phyloP scores from a whole-genome alignment of 2,888 invertebrate species.

The Parochlus steinenii region DNA sequence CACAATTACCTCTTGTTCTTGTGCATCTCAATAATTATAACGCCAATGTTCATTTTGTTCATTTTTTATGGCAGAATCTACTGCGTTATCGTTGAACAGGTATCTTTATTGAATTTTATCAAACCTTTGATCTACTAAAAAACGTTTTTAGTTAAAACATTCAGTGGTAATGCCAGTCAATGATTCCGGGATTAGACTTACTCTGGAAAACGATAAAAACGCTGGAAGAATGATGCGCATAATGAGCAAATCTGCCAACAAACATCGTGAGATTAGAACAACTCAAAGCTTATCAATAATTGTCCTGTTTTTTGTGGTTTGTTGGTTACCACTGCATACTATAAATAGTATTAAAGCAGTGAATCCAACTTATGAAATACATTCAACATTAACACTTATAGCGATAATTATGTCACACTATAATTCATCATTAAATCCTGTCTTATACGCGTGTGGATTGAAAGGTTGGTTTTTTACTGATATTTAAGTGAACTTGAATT shows the following conservation, averaged over 20 bases:
- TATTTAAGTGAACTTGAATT: too few species aligned
- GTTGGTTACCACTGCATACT: slow-evolving; percentile 7
- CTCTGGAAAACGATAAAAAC: too few species aligned
- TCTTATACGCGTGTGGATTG: slow-evolving; percentile 5
- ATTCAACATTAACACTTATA: background rate
- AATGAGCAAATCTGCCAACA: too few species aligned
- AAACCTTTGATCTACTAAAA: background rate
- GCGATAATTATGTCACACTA: slow-evolving; percentile 2
- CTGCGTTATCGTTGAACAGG: background rate
- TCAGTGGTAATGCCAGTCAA: too few species aligned
- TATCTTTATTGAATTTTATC: background rate
- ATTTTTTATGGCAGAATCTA: slow-evolving; percentile 1
- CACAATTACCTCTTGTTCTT: background rate
- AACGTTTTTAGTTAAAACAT: background rate
- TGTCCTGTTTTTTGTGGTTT: slow-evolving; percentile 3
- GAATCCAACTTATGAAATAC: background rate
- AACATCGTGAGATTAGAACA: slow-evolving; percentile 4
- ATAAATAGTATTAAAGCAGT: background rate
- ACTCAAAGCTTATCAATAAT: slow-evolving; percentile 5
- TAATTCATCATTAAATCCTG: slow-evolving; percentile 3
- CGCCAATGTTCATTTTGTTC: background rate
- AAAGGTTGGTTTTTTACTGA: too few species aligned
- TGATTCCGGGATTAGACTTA: background rate
- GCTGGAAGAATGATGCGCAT: too few species aligned
- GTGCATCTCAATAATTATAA: slow-evolving; percentile 2